Conservation (phyloP, 2,888 invertebrate genomes). For the Caenorhabditis uteleia region DNA sequence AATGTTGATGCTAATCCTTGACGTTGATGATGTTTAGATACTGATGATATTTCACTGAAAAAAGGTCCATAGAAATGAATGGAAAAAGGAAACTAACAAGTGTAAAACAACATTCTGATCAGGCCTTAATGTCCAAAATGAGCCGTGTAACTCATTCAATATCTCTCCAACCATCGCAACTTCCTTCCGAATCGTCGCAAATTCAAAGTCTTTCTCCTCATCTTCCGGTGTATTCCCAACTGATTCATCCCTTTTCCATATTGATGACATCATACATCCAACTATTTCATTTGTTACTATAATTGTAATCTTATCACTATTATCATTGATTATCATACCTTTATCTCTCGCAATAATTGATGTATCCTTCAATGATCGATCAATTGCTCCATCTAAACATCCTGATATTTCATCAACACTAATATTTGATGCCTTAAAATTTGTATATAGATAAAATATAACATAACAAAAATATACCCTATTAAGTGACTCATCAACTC, state of each 20-base stretch:
- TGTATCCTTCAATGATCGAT: slow-evolving; percentile 18
- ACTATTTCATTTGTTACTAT: slow-evolving; percentile 29
- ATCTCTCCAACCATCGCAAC: slow-evolving; percentile 28
- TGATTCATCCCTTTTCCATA: slow-evolving; percentile 22
- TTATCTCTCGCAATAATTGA: slow-evolving; percentile 22
- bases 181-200: slow-evolving; percentile 17
- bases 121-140: slow-evolving; percentile 23
- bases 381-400: slow-evolving; percentile 20
- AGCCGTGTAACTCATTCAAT: slow-evolving; percentile 29
- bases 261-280: slow-evolving; percentile 35
- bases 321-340: too few species aligned
- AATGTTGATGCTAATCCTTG: slow-evolving; percentile 32
- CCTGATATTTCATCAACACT: slow-evolving; percentile 12
- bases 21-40: slow-evolving; percentile 15
- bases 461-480: too few species aligned
- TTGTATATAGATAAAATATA: too few species aligned
- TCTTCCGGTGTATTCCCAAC: slow-evolving; percentile 8
- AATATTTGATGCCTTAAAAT: slow-evolving; percentile 23
- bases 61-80: background rate
- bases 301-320: too few species aligned
- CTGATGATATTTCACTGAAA: slow-evolving; percentile 35
- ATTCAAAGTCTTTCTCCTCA: slow-evolving; percentile 20
- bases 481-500: slow-evolving; percentile 29
- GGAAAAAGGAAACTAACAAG: slow-evolving; percentile 14
- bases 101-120: slow-evolving; percentile 28